These are phyloP conservation scores for Marisa cornuarietis DNA, from an alignment of 1,140 invertebrate species.

Conservation along the genomic window DNA sequence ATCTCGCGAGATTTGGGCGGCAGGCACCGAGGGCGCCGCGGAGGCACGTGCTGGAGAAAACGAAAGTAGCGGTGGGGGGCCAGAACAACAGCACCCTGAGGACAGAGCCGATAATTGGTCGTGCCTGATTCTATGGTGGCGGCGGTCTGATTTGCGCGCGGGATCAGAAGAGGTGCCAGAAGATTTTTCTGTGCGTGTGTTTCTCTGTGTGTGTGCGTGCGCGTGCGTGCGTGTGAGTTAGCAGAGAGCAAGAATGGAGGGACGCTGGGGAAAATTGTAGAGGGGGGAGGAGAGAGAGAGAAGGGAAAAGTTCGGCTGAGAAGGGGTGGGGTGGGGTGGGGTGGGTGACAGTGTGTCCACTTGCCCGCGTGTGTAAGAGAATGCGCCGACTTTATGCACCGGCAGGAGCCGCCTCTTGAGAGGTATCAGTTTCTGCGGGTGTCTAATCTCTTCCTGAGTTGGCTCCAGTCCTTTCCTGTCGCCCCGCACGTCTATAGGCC, in stretches of 20 bases:
- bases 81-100: constrained; percentile 5
- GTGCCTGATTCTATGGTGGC: constrained; percentile 8
- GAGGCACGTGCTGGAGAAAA: constrained; percentile 8
- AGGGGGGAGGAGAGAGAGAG: neutral
- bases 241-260: neutral
- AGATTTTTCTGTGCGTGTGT: neutral
- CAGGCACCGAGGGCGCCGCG: constrained; percentile 1
- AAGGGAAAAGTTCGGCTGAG: neutral
- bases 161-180: constrained; percentile 15
- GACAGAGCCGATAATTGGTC: constrained; percentile 14
- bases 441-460: neutral
- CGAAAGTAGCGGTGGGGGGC: constrained; percentile 15
- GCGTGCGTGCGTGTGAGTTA: constrained; percentile 9
- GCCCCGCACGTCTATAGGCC: neutral
- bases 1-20: constrained; percentile 15
- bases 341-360: neutral
- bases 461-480: neutral
- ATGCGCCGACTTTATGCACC: neutral
- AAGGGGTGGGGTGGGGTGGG: neutral
- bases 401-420: too few species aligned
- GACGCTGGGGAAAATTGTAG: neutral
- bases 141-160: constrained; percentile 4
- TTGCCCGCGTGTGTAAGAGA: constrained; percentile 2
- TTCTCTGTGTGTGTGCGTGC: constrained; percentile 10
- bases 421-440: neutral